These are phyloP conservation scores for Bombycilla garrulus DNA, from an alignment of 2,113 vertebrate species.

Conservation along the genomic window DNA sequence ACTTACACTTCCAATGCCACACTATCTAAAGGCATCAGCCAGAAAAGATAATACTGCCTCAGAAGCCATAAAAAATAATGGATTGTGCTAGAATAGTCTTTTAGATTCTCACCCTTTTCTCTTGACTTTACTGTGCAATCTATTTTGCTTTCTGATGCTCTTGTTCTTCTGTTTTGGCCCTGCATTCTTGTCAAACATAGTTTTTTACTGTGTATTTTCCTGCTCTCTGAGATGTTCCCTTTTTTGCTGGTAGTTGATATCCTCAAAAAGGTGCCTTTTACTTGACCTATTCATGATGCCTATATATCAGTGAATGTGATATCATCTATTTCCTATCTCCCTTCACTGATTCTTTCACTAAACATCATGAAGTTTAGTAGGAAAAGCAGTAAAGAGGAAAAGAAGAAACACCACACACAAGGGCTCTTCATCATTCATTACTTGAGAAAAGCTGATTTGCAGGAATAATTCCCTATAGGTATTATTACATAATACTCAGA, in stretches of 20 bases:
- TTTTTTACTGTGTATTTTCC: neutral
- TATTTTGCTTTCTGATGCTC: neutral
- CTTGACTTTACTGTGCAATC: neutral
- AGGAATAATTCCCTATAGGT: constrained; percentile 7
- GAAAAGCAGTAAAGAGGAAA: neutral
- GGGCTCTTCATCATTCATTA: neutral
- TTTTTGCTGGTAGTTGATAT: neutral
- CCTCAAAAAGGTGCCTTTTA: neutral
- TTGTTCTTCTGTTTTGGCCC: neutral
- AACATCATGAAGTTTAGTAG: neutral
- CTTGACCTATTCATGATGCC: neutral
- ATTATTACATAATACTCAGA: constrained; percentile 17
- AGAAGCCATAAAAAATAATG: neutral
- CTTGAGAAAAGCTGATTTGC: constrained; percentile 44
- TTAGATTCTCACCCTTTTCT: neutral
- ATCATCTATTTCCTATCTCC: neutral
- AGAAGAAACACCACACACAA: neutral
- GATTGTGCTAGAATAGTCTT: neutral
- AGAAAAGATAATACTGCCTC: neutral
- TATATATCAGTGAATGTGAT: neutral
- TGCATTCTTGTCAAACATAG: neutral
- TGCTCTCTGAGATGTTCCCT: neutral
- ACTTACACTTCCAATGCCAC: neutral
- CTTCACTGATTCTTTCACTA: neutral
- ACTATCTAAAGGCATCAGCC: neutral